Base-by-base conservation (phyloP, 2,888 invertebrate genomes). In the Exephanes ischioxanthus region DNA sequence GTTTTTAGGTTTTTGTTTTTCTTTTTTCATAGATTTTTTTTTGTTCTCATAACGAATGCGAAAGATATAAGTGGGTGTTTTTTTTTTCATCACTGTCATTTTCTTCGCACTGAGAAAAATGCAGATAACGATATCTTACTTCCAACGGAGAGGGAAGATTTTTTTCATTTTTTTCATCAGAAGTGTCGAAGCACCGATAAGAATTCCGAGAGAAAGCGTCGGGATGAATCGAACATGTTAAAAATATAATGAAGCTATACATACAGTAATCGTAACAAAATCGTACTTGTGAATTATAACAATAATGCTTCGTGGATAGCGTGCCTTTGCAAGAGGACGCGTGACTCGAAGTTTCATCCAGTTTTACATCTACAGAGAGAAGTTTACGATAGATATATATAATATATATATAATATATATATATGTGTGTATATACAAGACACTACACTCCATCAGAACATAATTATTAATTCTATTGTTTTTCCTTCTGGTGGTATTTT, bases 401-500 rank as follows among this genome's bases (percentile, higher is more conserved):
- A 86, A 86, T 80, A 75, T 83, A 78, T 83, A 66, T 72, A 79
- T 82, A 45, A 30, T 76, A 58, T 86, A 92, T 92, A 91, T 90
- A 90, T 88, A 80, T 91, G 90, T 91, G 90, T 91, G 87, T 93
- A 93, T 94, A 94, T 93, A 94, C 93, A 94, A 94, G 93, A 93
- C 91, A 91, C 93, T 93, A 94, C 93, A 93, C 91, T 94, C 90
- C 93, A 93, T 91, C 90, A 92, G 92, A 94, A 93, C 92, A 93
- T 92, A 93, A 85, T 93, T 90, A 88, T 91, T 92, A 92, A 93
- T 91, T 88, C 92, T 92, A 93, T 91, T 63, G 63, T 90, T 91
- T 92, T 90, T 91, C 88, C 90, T 90, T 90, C 85, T 90, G 88
- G 80, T 92, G 90, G 88, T 92, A 91, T 81, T 33, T 85, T 86